Percentiles rank a stretch among this genome's conserved stretches.
Evolutionary conservation across 2,797 vertebrate species (phyloP).

Genomic region (Cynodonichthys magdalenae): DNA sequence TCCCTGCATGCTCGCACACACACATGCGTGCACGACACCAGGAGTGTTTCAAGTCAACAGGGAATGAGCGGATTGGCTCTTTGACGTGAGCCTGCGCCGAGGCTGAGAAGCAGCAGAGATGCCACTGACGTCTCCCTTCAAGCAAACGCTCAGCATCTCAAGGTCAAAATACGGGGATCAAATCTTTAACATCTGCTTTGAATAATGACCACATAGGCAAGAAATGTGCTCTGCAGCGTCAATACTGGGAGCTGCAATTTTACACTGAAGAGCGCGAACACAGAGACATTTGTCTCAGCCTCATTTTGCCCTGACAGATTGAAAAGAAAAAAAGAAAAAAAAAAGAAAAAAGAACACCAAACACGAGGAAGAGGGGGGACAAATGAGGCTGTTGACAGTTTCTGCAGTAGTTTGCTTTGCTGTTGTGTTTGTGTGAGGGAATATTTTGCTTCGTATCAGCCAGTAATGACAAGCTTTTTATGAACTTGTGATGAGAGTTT

Average conservation of each 20-base stretch:
- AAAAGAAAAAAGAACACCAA: constrained; percentile 17
- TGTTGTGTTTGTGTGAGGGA: constrained; percentile 39
- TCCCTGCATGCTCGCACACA: constrained; percentile 11
- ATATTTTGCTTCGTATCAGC: constrained; percentile 11
- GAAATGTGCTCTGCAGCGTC: constrained; percentile 69
- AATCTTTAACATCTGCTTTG: constrained; percentile 81
- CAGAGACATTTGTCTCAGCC: constrained; percentile 62
- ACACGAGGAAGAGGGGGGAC: constrained; percentile 35
- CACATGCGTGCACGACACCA: constrained; percentile 15
- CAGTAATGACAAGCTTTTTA: constrained; percentile 37
- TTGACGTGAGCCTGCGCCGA: constrained; percentile 17
- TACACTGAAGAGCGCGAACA: constrained; percentile 61
- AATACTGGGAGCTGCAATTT: constrained; percentile 60
- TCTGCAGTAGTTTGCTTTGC: constrained; percentile 46
- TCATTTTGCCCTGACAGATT: constrained; percentile 70
- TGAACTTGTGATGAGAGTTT: constrained; percentile 67
- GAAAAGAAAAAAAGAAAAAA: constrained; percentile 35
- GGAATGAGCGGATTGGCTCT: constrained; percentile 38
- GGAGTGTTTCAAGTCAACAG: constrained; percentile 30
- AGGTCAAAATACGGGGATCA: constrained; percentile 74
- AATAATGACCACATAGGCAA: constrained; percentile 80
- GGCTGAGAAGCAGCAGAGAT: constrained; percentile 62
- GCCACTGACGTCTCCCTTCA: constrained; percentile 71
- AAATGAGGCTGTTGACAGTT: constrained; percentile 64
- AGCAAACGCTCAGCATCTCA: constrained; percentile 74